Percentiles rank a stretch among this genome's conserved stretches.
phyloP scores from a whole-genome alignment of 2,888 invertebrate species.

The Sipha maydis region DNA sequence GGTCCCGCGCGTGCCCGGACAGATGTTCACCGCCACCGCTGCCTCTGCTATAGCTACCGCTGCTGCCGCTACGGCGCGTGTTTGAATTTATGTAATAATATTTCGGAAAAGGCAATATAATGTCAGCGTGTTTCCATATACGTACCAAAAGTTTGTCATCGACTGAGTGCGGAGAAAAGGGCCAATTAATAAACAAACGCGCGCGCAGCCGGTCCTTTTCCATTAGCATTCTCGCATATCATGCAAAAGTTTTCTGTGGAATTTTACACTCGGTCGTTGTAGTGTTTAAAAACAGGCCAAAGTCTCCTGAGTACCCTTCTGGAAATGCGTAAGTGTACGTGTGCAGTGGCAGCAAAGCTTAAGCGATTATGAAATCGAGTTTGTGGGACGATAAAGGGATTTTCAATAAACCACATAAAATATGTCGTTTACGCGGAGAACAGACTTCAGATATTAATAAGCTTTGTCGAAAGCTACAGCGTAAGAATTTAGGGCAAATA shows the following conservation, averaged over 20 bases:
- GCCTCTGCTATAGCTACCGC: background rate
- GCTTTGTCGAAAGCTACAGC: background rate
- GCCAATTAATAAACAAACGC: constrained; percentile 56
- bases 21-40: constrained; percentile 32
- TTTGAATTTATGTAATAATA: constrained; percentile 40
- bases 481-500: background rate
- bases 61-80: background rate
- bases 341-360: background rate
- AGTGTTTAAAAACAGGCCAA: constrained; percentile 35
- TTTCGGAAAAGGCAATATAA: constrained; percentile 28
- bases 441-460: constrained; percentile 18
- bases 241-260: constrained; percentile 39
- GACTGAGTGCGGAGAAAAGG: constrained; percentile 17
- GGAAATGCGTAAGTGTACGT: background rate
- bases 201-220: constrained; percentile 39
- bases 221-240: constrained; percentile 14
- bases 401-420: constrained; percentile 19
- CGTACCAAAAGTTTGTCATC: constrained; percentile 45
- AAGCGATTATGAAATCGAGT: constrained; percentile 31
- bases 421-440: background rate
- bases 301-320: constrained; percentile 14
- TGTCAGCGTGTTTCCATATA: background rate
- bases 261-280: constrained; percentile 4
- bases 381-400: constrained; percentile 6
- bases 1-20: constrained; percentile 57